Percentiles rank a stretch among this genome's conserved stretches.
Conservation (phyloP, 2,888 invertebrate genomes). For the Punctoribates punctum region DNA sequence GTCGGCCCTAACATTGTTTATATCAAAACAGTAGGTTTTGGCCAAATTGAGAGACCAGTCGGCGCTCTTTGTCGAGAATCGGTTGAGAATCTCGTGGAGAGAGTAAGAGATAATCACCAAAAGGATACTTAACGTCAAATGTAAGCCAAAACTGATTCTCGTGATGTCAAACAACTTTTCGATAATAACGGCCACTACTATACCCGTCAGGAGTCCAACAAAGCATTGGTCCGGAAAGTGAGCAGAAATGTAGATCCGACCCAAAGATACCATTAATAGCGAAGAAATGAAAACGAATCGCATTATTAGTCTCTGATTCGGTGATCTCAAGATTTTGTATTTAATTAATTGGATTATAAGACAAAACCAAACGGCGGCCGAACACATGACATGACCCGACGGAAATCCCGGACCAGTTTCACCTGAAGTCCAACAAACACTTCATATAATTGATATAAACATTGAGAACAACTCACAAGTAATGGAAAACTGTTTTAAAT, state of each 20-base stretch:
- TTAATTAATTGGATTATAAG: not conserved
- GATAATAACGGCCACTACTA: not conserved
- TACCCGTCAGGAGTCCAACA: not conserved
- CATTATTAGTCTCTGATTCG: not conserved
- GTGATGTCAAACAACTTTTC: not conserved
- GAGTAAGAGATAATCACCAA: not conserved
- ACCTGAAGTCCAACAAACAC: not conserved
- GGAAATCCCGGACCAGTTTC: conserved; percentile 22
- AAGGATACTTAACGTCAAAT: not conserved
- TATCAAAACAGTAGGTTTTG: not conserved
- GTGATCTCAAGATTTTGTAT: not conserved
- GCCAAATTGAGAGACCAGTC: conserved; percentile 3
- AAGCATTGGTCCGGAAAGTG: conserved; percentile 26
- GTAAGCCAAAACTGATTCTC: not conserved
- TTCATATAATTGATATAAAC: not conserved
- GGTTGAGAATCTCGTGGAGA: not conserved
- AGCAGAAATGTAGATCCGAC: conserved; percentile 14
- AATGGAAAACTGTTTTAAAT: not conserved
- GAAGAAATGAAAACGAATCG: not conserved
- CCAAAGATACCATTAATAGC: not conserved
- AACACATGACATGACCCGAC: conserved; percentile 10
- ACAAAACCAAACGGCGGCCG: conserved; percentile 12
- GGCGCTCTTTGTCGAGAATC: not conserved
- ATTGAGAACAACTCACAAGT: not conserved
- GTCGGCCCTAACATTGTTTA: not conserved